These are phyloP conservation scores for Psix sp. DNA, from an alignment of 1,140 invertebrate genomes.

Conservation along the genomic window DNA sequence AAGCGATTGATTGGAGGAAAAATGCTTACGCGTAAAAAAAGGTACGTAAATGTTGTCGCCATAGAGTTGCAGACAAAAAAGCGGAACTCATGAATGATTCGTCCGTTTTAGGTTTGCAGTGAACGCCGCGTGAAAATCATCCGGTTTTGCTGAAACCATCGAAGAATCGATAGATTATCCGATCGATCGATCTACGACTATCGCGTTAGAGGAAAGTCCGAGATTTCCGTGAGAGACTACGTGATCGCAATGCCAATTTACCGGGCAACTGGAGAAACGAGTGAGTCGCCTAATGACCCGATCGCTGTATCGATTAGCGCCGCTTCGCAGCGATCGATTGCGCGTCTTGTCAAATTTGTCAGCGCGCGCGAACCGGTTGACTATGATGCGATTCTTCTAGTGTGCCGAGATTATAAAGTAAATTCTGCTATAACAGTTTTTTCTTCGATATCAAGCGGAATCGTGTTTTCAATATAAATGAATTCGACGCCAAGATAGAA, in stretches of 20 bases:
- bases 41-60: conserved; percentile 23
- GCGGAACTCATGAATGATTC: conserved; percentile 54
- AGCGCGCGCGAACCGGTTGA: conserved; percentile 69
- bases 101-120: conserved; percentile 40
- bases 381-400: conserved; percentile 44
- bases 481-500: neutral
- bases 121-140: conserved; percentile 53
- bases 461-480: conserved; percentile 5
- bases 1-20: conserved; percentile 29
- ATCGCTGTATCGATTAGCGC: conserved; percentile 76
- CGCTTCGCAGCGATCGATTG: conserved; percentile 72
- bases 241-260: conserved; percentile 74
- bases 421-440: conserved; percentile 15
- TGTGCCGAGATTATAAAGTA: conserved; percentile 27
- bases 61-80: conserved; percentile 36
- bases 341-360: conserved; percentile 76
- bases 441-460: neutral
- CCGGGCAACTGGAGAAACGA: conserved; percentile 64
- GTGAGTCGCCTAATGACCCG: conserved; percentile 70
- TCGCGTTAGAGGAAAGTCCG: conserved; percentile 55
- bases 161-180: conserved; percentile 52
- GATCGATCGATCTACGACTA: conserved; percentile 58
- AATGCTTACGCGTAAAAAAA: conserved; percentile 16
- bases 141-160: conserved; percentile 52
- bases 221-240: conserved; percentile 73